Base-by-base conservation (phyloP, 2,888 invertebrate species). In the Allygus modestus region DNA sequence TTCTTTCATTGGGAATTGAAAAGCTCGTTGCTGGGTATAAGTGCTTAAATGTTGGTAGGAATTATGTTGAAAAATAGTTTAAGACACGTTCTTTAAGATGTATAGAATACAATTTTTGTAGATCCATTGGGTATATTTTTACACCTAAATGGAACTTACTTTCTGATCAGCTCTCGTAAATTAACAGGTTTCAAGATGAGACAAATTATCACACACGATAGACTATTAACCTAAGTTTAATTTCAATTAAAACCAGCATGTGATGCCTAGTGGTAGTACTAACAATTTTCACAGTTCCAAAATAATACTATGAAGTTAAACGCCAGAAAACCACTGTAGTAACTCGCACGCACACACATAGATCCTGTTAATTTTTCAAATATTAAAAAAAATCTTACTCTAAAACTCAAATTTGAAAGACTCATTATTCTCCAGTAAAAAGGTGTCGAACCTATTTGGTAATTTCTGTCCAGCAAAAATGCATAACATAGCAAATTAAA, bases 401-500 rank as follows among this genome's bases (percentile, higher is more conserved):
- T 54, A 23, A 1, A 23, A 23, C 20, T 23, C 23, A 54, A 20
- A 23, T 54, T 23, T 54, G 54, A 54, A 54, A 54, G 54, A 54
- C 54, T 23, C 23, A 20, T 54, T 23, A 54, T 20, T 5, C 20
- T 15, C 17, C 20, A 23, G 23, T 54, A 54, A 54, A 54, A 54
- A 20, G 4, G 23, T 7, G 23, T 54, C 4, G 23, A 23, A 5
- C 20, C 23, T 7, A 2, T 54, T 20, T 2, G 23, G 20, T 9
- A 15, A 54, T 54, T 20, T 23, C 23, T 54, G 54, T 46, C 54
- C 54, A 23, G 54, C 54, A 54, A 54, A 54, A 54, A 46, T 46
- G 12, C 12, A 4, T 46, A 46, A 1, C 15, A 2, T 54, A 23
- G 54, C 15, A 54, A 23, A 23, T 23, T 1, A 54, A 54, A 54